Base-by-base conservation (phyloP, 1,140 invertebrate species). In the Diploscapter pachys region DNA sequence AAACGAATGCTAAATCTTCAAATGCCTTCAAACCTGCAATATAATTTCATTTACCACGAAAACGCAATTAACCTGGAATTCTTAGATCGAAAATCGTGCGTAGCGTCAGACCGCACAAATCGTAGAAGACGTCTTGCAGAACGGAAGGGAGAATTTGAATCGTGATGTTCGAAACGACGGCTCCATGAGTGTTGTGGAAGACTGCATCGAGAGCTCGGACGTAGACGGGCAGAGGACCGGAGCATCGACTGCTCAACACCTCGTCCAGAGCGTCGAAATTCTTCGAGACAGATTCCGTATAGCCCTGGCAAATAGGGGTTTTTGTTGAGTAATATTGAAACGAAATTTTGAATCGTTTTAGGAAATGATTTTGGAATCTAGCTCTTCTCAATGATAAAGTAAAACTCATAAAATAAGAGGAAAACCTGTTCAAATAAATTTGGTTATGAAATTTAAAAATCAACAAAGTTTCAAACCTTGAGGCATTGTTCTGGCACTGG, bases 11-110 rank as follows among this genome's bases (percentile, higher is more conserved):
- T 31, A 31, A 31, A 31, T 31, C 31, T 31, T 31, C 31, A 31
- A 31, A 31, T 31, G 31, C 31, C 31, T 31, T 31, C 31, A 31
- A 31, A 31, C 31, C 31, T 31, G 31, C 31, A 31, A 31, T 31
- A 31, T 31, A 31, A 31, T 31, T 31, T 31, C 31, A 31, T 31
- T 31, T 59, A 59, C 9, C 57, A 59, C 31, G 31, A 11, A 65
- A 48, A 0, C 9, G 63, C 9, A 48, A 50, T 61, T 50, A 31
- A 77, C 93, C 92, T 6, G 94, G 94, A 2, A 96, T 93, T 50
- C 92, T 93, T 59, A 98, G 86, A 86, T 97, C 94, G 83, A 96
- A 97, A 79, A 96, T 94, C 3, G 96, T 88, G 80, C 92, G 93
- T 54, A 97, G 85, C 4, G 94, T 96, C 0, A 93, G 93, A 4